Evolutionary conservation across 2,113 vertebrate species (phyloP).

Genomic region (Chelonoidis abingdonii): DNA sequence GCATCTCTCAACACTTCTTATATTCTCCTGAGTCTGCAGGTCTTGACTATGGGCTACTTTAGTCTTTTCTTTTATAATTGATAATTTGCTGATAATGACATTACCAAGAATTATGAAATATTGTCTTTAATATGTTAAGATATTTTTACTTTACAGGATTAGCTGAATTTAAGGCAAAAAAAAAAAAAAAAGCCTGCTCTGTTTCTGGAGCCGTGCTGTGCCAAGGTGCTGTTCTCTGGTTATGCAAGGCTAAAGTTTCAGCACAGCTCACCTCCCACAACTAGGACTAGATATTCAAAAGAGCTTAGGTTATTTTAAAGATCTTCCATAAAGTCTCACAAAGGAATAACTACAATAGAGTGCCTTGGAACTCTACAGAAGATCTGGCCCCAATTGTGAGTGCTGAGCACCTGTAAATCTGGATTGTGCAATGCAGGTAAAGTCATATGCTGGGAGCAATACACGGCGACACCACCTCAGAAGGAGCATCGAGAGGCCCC

Average conservation of each 20-base stretch:
- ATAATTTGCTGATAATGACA: neutral
- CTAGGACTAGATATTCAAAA: neutral
- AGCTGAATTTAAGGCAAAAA: neutral
- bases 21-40: neutral
- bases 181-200: neutral
- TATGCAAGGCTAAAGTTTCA: neutral
- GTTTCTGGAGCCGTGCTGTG: neutral
- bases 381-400: neutral
- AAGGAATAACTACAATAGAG: neutral
- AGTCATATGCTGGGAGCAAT: neutral
- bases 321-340: neutral
- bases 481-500: neutral
- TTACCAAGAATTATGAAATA: neutral
- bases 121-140: neutral
- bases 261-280: neutral
- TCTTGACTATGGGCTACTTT: neutral
- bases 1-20: neutral
- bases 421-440: neutral
- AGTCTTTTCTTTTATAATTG: neutral
- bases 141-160: neutral
- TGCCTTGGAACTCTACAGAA: neutral
- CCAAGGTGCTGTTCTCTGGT: neutral
- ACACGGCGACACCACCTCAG: neutral
- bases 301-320: neutral
- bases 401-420: neutral